A percentile compares a stretch with the other conserved stretches of the same genome.
Evolutionary conservation across 2,888 invertebrate genomes (phyloP).

Genomic region (Hecatera dysodea): DNA sequence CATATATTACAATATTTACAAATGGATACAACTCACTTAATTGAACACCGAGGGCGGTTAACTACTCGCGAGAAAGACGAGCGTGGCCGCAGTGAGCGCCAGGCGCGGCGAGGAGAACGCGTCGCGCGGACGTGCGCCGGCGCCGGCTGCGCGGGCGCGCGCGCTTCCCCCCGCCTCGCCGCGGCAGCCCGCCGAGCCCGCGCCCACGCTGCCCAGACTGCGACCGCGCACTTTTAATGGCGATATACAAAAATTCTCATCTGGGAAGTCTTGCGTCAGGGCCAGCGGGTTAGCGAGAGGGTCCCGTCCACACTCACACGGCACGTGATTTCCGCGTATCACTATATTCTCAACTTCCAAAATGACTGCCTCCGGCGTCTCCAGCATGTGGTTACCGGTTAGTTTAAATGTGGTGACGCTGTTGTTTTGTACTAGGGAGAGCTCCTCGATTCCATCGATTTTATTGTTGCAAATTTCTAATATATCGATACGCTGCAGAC

Average conservation of each 20-base stretch:
- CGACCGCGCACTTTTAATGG: conserved; percentile 96
- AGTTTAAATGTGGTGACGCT: conserved; percentile 93
- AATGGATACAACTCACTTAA: conserved; percentile 80
- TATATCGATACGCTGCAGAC: conserved; percentile 93
- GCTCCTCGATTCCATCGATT: conserved; percentile 95
- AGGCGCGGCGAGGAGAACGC: conserved; percentile 73
- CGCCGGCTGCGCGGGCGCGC: conserved; percentile 78
- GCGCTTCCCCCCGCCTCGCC: conserved; percentile 84
- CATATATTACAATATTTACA: conserved; percentile 90
- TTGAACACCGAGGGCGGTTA: conserved; percentile 87
- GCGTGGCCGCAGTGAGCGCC: conserved; percentile 76
- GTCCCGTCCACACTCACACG: conserved; percentile 96
- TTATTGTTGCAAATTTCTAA: conserved; percentile 96
- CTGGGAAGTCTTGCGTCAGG: conserved; percentile 92
- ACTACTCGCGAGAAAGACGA: conserved; percentile 83
- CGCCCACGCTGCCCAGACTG: conserved; percentile 91
- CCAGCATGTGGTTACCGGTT: conserved; percentile 96
- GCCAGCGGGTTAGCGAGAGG: conserved; percentile 94
- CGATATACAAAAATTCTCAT: conserved; percentile 96
- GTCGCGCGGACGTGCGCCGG: conserved; percentile 68
- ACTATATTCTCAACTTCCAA: conserved; percentile 93
- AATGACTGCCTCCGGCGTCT: conserved; percentile 94
- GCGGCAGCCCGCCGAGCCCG: conserved; percentile 82
- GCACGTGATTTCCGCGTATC: conserved; percentile 95
- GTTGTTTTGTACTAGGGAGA: conserved; percentile 93